Conservation (phyloP, 2,888 invertebrate genomes). For the Camptogramma bilineatum region DNA sequence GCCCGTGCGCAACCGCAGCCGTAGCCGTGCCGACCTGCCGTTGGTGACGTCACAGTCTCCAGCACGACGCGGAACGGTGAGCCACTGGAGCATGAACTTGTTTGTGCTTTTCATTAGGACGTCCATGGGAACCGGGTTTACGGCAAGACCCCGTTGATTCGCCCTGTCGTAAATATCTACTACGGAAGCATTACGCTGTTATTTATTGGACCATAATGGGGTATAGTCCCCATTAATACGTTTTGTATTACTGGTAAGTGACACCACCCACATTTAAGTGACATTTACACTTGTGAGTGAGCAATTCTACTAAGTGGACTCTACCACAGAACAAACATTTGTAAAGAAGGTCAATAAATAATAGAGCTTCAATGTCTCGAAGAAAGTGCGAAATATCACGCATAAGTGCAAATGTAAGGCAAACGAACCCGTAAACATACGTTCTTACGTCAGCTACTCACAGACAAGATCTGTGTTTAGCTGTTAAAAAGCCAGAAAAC, state of each 20-base stretch:
- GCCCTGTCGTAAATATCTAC: conserved; percentile 7
- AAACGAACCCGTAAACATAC: conserved; percentile 53
- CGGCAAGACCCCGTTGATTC: conserved; percentile 30
- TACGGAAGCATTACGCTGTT: conserved; percentile 11
- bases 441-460: conserved; percentile 28
- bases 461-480: conserved; percentile 20
- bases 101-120: conserved; percentile 72
- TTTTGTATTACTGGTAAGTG: not conserved
- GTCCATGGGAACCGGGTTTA: conserved; percentile 70
- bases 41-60: conserved; percentile 73
- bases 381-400: conserved; percentile 80
- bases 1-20: conserved; percentile 67
- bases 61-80: conserved; percentile 65
- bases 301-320: not conserved
- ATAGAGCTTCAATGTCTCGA: conserved; percentile 43
- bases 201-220: not conserved
- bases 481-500: conserved; percentile 8
- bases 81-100: conserved; percentile 66
- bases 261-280: not conserved
- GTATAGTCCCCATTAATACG: not conserved
- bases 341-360: conserved; percentile 11
- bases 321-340: conserved; percentile 1
- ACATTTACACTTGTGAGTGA: not conserved
- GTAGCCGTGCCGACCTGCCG: conserved; percentile 49
- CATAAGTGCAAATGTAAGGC: conserved; percentile 63